Percentiles rank a stretch among this genome's conserved stretches.
These are phyloP conservation scores for Embidobia sp. DNA, from an alignment of 2,888 invertebrate genomes.

Conservation along the genomic window DNA sequence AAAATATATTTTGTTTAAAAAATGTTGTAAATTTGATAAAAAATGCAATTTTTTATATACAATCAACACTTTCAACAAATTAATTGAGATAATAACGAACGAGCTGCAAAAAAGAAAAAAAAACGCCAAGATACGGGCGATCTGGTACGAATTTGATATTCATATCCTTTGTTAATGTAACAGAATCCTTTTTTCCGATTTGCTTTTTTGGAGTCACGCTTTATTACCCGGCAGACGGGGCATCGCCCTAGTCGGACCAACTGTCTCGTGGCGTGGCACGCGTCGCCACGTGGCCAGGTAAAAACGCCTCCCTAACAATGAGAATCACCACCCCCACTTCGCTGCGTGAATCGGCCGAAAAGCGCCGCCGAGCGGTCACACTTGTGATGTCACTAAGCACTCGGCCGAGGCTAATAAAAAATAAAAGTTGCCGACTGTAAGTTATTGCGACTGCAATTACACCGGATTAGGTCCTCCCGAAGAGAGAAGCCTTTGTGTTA, in stretches of 20 bases:
- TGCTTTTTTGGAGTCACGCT: slow-evolving; percentile 64
- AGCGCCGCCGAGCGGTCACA: slow-evolving; percentile 42
- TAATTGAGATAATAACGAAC: too few relatives aligned
- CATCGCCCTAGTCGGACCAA: slow-evolving; percentile 65
- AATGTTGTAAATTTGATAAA: neutral
- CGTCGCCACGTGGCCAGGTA: slow-evolving; percentile 69
- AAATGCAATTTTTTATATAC: too few relatives aligned
- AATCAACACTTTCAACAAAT: too few relatives aligned
- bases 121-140: too few relatives aligned
- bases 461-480: slow-evolving; percentile 39
- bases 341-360: slow-evolving; percentile 27
- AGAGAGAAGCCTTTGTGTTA: too few relatives aligned
- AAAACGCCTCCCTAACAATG: slow-evolving; percentile 69
- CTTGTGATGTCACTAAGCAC: slow-evolving; percentile 56
- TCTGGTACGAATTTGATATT: slow-evolving; percentile 13
- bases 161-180: slow-evolving; percentile 44
- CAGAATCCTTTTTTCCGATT: slow-evolving; percentile 59
- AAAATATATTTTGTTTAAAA: too few relatives aligned
- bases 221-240: slow-evolving; percentile 62
- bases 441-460: slow-evolving; percentile 62
- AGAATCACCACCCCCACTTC: slow-evolving; percentile 66
- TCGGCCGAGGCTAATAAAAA: neutral
- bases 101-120: too few relatives aligned
- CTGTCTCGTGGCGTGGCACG: slow-evolving; percentile 70
- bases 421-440: slow-evolving; percentile 21